Base-by-base conservation (phyloP, 1,140 invertebrate species). In the Mactra quadrangularis region DNA sequence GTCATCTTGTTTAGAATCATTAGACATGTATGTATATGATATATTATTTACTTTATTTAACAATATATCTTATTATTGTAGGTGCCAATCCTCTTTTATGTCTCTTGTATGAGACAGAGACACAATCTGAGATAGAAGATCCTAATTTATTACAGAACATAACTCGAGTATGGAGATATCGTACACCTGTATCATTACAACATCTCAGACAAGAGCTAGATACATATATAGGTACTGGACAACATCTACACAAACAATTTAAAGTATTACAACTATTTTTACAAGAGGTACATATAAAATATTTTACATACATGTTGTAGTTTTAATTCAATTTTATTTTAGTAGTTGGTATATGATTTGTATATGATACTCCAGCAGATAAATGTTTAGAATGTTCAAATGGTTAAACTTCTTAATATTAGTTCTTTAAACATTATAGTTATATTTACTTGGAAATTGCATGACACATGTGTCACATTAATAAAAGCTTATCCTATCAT, bases 91-190 rank as follows among this genome's bases (percentile, higher is more conserved):
- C 77, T 22, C 50, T 89, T 35, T 55, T 87, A 59, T 75, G 79
- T 25, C 22, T 87, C 27, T 25, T 89, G 45, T 87, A 86, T 82
- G 88, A 89, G 52, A 84, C 81, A 59, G 85, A 89, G 17, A 75
- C 64, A 1, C 0, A 62, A 29, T 35, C 31, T 27, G 68, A 50
- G 7, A n/a, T n/a, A 2, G 50, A 22, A 3, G 55, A 68, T 52
- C 22, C 78, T 0, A n/a, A 55, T 3, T 13, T 41, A 25, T 72
- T 85, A 22, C 31, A 70, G 2, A 19, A 83, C 9, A 75, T 75
- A 35, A 81, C 85, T 1, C 53, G 78, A 15, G 84, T 89, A n/a
- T 87, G 86, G 86, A 50, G 84, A 9, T 87, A 62, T 47, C 55
- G 86, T 27, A 77, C 84, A 29, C 75, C 79, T 4, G 85, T 85